Evolutionary conservation across 1,140 invertebrate species (phyloP).

Genomic region (Heliconius melpomene): DNA sequence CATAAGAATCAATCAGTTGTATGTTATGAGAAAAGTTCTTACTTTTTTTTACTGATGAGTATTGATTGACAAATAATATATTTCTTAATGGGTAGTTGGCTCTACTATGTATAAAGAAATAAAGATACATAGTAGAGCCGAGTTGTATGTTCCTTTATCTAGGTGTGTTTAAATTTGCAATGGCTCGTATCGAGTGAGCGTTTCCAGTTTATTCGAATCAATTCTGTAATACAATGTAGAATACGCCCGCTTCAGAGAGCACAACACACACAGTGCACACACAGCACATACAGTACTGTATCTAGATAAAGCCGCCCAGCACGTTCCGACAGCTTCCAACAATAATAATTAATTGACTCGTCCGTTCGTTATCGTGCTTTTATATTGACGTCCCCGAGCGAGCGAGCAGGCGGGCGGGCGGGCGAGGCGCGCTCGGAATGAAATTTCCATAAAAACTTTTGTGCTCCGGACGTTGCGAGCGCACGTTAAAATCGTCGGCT

Average conservation of each 20-base stretch:
- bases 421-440: slow-evolving; percentile 78
- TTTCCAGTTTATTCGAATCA: slow-evolving; percentile 38
- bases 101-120: no score
- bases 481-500: slow-evolving; percentile 80
- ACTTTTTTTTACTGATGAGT: not conserved
- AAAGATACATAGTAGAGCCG: not conserved
- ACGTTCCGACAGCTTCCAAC: slow-evolving; percentile 78
- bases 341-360: slow-evolving; percentile 81
- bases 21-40: not conserved
- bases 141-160: not conserved
- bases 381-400: slow-evolving; percentile 79
- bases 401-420: slow-evolving; percentile 49
- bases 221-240: slow-evolving; percentile 52
- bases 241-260: slow-evolving; percentile 51
- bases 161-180: slow-evolving; percentile 27
- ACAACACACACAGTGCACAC: slow-evolving; percentile 51
- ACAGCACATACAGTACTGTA: slow-evolving; percentile 61
- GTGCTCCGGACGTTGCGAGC: slow-evolving; percentile 80
- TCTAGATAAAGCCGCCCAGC: slow-evolving; percentile 67
- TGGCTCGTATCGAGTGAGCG: slow-evolving; percentile 19
- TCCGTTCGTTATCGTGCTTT: slow-evolving; percentile 81
- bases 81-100: not conserved
- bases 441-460: slow-evolving; percentile 82
- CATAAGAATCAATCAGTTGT: not conserved
- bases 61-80: not conserved